Evolutionary conservation across 2,113 vertebrate species (phyloP), one percentile per base, ranked within the genome.

Genomic region (Zapornia atra): DNA sequence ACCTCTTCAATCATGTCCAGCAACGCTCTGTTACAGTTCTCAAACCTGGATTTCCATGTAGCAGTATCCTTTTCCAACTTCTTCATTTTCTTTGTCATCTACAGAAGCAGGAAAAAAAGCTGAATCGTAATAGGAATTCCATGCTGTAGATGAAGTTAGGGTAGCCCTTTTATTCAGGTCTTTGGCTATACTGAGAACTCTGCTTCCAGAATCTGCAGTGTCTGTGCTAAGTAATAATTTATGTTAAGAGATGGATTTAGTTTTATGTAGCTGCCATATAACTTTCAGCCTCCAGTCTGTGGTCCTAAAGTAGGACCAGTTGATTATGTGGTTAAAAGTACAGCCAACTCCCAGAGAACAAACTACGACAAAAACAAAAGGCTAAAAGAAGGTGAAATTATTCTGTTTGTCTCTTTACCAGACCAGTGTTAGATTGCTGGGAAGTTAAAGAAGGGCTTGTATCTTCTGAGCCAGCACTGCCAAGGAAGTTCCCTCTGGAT

Each of bases 51-150:
- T 98, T 99, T 99, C 99, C 99, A 99, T 4, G 98, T 97, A 89
- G 97, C 98, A 1, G 99, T 99, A 91, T 99, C 99, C 78, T 99
- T 99, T 86, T 99, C 99, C 96, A 99, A 65, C 73, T 98, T 99
- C 96, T 99, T 99, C 98, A 99, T 99, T 97, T 99, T 99, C 72
- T 98, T 99, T 38, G 99, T 98, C 98, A 99, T 99, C 99, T 99
- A 76, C 8, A 96, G 93, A 97, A 97, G 72, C 70, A 71, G 64
- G 56, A 91, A 46, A 42, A 96, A 86, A 95, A 93, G 72, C 57
- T 68, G 54, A 86, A 40, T 94, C 48, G 80, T 66, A 82, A 46
- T 22, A 91, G 72, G 85, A 80, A 86, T 86, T 75, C 50, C 56
- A 89, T 18, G 19, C 40, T 64, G 25, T 51, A 77, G 38, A 40